Evolutionary conservation across 2,888 invertebrate genomes (phyloP).

Genomic region (Gasteruption jaculator): DNA sequence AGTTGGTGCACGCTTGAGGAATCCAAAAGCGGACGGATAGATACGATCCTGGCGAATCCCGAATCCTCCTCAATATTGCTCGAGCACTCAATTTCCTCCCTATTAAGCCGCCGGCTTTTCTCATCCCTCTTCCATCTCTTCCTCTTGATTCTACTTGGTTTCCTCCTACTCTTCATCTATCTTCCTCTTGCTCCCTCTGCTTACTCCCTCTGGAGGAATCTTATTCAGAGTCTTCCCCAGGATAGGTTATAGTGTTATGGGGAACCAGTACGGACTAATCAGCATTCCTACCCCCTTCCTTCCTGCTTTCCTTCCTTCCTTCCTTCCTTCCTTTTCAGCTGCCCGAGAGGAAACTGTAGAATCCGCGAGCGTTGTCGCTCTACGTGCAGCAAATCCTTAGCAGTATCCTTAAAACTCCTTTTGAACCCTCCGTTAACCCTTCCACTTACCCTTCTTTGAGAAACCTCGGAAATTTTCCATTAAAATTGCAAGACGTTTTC

Average conservation of each 20-base stretch:
- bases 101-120: constrained; percentile 50
- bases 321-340: constrained; percentile 14
- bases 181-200: constrained; percentile 17
- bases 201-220: constrained; percentile 33
- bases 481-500: too few relatives aligned
- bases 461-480: too few relatives aligned
- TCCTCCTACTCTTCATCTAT: constrained; percentile 19
- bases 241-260: constrained; percentile 50
- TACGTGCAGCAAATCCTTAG: constrained; percentile 50
- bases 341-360: constrained; percentile 30
- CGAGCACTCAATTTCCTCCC: constrained; percentile 53
- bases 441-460: constrained; percentile 14
- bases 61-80: constrained; percentile 52
- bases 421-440: constrained; percentile 28
- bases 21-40: constrained; percentile 47
- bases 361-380: constrained; percentile 42
- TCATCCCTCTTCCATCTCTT: constrained; percentile 27
- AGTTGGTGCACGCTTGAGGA: constrained; percentile 45
- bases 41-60: constrained; percentile 45
- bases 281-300: constrained; percentile 43
- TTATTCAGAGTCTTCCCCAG: constrained; percentile 39
- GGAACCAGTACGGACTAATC: constrained; percentile 50
- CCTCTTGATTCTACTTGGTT: constrained; percentile 14
- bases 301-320: constrained; percentile 16
- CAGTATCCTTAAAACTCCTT: too few relatives aligned